Base-by-base conservation (phyloP, 2,113 vertebrate genomes). In the Oplegnathus fasciatus region DNA sequence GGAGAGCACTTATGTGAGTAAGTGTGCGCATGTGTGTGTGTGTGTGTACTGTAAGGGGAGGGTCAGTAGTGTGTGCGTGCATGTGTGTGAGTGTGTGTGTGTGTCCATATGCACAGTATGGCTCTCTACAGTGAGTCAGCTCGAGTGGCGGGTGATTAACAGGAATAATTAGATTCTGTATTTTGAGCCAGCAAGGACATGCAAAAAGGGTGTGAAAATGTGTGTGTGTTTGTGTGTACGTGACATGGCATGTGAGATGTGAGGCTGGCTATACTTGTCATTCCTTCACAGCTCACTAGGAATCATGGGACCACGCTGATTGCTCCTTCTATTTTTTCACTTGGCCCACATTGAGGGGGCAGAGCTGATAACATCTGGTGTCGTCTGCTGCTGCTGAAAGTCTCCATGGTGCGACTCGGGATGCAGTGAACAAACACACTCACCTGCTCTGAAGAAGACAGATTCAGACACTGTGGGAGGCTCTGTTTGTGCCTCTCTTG, bases 141-240 rank as follows among this genome's bases (percentile, higher is more conserved):
- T 82, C 18, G 24, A 84, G 87, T 26, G 58, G 70, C 87, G 85
- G 80, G 69, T 85, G 91, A 90, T 94, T 86, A 93, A 80, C 83
- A 78, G 83, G 74, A 93, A 95, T 92, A 93, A 93, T 93, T 94
- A 89, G 82, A 86, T 88, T 78, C 46, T 83, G 81, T 84, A 88
- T 89, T 91, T 90, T 76, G 67, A 91, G 88, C 66, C 69, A 72
- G 81, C 22, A 42, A 68, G 62, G 80, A 89, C 89, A 83, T 55
- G 80, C 48, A 75, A 58, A 83, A 74, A 69, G 10, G 44, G 79
- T 88, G 87, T 82, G 80, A 86, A 75, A 55, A 50, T 73, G 65
- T 68, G 72, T 76, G 70, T 82, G 70, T 82, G 42, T 80, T 22
- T 61, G 78, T 82, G 69, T 78, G 65, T 64, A 24, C 3, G 6